Conservation (phyloP, 2,888 invertebrate genomes). For the Leucophenga maculata region DNA sequence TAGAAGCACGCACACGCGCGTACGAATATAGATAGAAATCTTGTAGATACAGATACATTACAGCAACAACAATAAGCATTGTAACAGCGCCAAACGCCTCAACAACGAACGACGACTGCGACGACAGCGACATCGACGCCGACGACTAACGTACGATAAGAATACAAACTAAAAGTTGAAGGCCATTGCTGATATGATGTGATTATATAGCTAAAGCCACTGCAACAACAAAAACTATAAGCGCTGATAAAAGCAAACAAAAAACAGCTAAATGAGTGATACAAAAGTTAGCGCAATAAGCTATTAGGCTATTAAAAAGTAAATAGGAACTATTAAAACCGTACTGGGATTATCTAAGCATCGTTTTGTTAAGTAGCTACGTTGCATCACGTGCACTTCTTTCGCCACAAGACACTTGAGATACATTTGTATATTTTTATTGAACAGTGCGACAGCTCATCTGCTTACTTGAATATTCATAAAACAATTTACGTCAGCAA, state of each 20-base stretch:
- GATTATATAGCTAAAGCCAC: constrained; percentile 9
- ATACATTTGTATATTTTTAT: constrained; percentile 11
- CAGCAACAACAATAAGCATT: neutral
- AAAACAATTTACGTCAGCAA: constrained; percentile 62
- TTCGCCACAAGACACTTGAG: constrained; percentile 7
- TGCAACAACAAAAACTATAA: constrained; percentile 6
- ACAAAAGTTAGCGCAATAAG: no score
- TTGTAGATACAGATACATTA: neutral
- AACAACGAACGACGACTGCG: constrained; percentile 36
- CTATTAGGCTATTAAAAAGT: no score
- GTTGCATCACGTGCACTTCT: neutral
- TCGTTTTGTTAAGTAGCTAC: constrained; percentile 19
- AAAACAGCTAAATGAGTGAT: neutral
- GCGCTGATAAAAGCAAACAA: neutral
- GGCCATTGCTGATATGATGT: constrained; percentile 65
- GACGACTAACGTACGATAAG: constrained; percentile 56
- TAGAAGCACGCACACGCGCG: neutral
- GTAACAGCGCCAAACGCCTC: constrained; percentile 13
- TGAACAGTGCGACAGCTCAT: no score
- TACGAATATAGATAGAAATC: neutral
- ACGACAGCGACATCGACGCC: constrained; percentile 37
- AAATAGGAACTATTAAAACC: no score
- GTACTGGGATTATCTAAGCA: neutral
- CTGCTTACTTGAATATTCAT: constrained; percentile 45
- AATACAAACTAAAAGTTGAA: constrained; percentile 64